phyloP scores from a whole-genome alignment of 1,140 invertebrate species.

The Aporrectodea caliginosa region DNA sequence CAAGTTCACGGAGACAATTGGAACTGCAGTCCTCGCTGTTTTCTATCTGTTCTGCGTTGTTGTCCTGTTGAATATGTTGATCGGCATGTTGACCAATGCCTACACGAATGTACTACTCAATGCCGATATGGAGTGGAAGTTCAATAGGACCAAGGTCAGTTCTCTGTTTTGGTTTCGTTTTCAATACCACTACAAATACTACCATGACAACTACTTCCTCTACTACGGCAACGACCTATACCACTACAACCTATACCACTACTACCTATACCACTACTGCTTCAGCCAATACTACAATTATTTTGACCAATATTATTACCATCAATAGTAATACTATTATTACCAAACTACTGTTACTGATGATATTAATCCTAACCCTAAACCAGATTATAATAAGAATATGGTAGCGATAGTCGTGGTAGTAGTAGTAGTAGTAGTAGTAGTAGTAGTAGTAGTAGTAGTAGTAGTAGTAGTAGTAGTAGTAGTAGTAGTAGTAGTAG shows the following conservation, averaged over 20 bases:
- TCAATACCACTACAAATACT: too few species aligned
- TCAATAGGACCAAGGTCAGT: slow-evolving; percentile 8
- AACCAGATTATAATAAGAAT: neutral
- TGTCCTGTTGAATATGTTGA: slow-evolving; percentile 20
- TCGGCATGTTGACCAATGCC: slow-evolving; percentile 7
- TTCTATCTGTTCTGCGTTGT: slow-evolving; percentile 16
- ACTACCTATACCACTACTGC: neutral
- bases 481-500: slow-evolving; percentile 2
- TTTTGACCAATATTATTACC: neutral
- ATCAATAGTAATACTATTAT: neutral
- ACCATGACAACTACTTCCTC: too few species aligned
- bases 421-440: slow-evolving; percentile 1
- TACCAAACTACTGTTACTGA: neutral
- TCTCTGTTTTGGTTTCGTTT: too few species aligned
- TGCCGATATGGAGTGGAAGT: slow-evolving; percentile 6
- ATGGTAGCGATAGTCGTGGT: neutral
- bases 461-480: slow-evolving; percentile 2
- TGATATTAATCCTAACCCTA: neutral
- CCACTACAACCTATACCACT: too few species aligned
- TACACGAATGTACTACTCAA: neutral
- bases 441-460: slow-evolving; percentile 3
- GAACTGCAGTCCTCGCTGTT: neutral
- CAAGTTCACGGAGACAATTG: neutral
- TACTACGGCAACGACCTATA: too few species aligned
- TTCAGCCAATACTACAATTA: neutral